These are phyloP conservation scores for Peucedramus taeniatus DNA, from an alignment of 2,113 vertebrate genomes.

Conservation along the genomic window DNA sequence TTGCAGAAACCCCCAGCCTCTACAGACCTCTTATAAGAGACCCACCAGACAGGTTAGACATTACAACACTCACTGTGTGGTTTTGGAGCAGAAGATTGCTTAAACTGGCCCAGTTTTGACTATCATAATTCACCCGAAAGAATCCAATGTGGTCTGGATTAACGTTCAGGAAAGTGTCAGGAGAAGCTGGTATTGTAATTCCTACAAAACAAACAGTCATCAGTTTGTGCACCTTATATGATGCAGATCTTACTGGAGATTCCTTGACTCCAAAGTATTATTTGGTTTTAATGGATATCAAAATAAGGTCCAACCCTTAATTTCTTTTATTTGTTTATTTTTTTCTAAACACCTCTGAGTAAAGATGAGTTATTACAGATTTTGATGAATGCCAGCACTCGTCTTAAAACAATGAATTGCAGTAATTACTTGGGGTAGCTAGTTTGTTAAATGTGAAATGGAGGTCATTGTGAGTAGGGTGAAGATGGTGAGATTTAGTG, in stretches of 20 bases:
- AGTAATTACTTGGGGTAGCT: neutral
- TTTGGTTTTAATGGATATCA: neutral
- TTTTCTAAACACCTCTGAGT: neutral
- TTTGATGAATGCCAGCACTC: neutral
- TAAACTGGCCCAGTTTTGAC: constrained; percentile 72
- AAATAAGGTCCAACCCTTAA: neutral
- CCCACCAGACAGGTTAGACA: neutral
- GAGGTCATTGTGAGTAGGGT: neutral
- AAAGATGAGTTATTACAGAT: neutral
- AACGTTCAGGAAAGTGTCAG: constrained; percentile 72
- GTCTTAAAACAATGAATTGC: neutral
- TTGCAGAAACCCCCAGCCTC: neutral
- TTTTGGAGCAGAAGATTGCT: constrained; percentile 48
- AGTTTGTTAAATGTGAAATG: neutral
- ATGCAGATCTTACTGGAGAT: neutral
- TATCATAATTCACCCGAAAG: constrained; percentile 88
- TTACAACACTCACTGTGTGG: constrained; percentile 67
- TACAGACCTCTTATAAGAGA: neutral
- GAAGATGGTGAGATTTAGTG: neutral
- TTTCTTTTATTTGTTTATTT: constrained; percentile 3
- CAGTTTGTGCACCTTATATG: neutral
- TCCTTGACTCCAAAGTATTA: neutral
- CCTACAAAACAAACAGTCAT: constrained; percentile 67
- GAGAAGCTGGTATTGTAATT: neutral
- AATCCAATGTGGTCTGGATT: constrained; percentile 91